These are phyloP conservation scores for Rhingia campestris DNA, from an alignment of 2,888 invertebrate species.

Conservation along the genomic window DNA sequence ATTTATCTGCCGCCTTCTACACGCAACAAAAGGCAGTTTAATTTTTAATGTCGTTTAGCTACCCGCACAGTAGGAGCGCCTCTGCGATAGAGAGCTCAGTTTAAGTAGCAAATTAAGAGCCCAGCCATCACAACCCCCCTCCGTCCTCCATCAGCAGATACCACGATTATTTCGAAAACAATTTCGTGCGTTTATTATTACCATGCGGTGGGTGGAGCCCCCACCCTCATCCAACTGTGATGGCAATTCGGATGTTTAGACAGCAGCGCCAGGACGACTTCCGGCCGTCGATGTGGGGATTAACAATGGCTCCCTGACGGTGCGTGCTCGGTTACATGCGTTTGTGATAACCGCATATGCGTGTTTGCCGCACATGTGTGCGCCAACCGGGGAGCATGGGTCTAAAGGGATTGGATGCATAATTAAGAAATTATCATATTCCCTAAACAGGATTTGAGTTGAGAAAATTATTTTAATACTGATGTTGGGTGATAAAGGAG, in stretches of 20 bases:
- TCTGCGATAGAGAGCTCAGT: slow-evolving; percentile 20
- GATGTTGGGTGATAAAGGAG: slow-evolving; percentile 62
- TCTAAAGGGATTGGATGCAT: slow-evolving; percentile 20
- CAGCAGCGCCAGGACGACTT: slow-evolving; percentile 46
- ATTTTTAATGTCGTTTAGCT: slow-evolving; percentile 52
- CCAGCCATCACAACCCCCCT: background rate
- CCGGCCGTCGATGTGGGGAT: slow-evolving; percentile 28
- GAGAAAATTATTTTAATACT: slow-evolving; percentile 57
- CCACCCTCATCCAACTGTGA: background rate
- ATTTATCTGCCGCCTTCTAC: background rate
- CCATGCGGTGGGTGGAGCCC: slow-evolving; percentile 37
- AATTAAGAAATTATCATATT: slow-evolving; percentile 74
- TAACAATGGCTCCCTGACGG: slow-evolving; percentile 4
- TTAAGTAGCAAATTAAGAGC: slow-evolving; percentile 68
- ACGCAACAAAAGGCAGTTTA: slow-evolving; percentile 44
- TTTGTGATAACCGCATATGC: slow-evolving; percentile 60
- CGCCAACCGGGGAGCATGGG: slow-evolving; percentile 26
- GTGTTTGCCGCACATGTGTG: slow-evolving; percentile 20
- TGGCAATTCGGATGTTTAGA: slow-evolving; percentile 61
- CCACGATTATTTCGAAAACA: slow-evolving; percentile 60
- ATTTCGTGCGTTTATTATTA: slow-evolving; percentile 72
- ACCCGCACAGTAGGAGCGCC: background rate
- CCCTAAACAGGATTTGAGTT: slow-evolving; percentile 55
- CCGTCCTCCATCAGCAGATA: background rate
- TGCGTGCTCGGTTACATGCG: slow-evolving; percentile 24